Evolutionary conservation across 2,113 vertebrate species (phyloP), one percentile per base, ranked within the genome.

Genomic region (Sander vitreus): DNA sequence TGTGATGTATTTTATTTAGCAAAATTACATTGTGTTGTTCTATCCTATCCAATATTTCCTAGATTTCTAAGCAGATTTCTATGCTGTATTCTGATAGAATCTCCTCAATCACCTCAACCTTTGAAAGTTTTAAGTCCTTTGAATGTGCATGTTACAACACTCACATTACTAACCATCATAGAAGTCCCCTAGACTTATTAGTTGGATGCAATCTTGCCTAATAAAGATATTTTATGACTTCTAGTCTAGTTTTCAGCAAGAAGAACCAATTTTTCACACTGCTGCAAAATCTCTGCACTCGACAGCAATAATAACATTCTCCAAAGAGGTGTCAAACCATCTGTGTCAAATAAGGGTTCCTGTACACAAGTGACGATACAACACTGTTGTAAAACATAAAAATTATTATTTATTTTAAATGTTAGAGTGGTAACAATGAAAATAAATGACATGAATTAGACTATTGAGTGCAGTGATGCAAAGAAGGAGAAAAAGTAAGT

Each of bases 391-490:
- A 59, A 80, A 83, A 81, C 81, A 73, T 78, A 70, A 78, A 84
- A 76, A 83, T 77, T 15, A 45, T 53, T 30, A 10, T 82, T 76
- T 81, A 83, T 86, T 88, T 83, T 1, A 48, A 63, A 73, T 72
- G 7, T 70, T n/a, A 50, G 10, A 53, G 39, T 33, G 47, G 47
- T 60, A 45, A 64, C 45, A 76, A 50, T 76, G 19, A 73, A 84
- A 84, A 85, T 76, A 62, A 81, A 70, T 73, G 48, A 63, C 53
- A 75, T 59, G 59, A 51, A 18, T 84, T 51, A 62, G 3, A 84
- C 33, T 64, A 60, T 23, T 62, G 33, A 70, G 76, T 72, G 76
- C 43, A 59, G 59, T 51, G 36, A 84, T 82, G 71, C 47, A 77
- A 82, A 74, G 27, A 69, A 11, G 23, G 2, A 55, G 10, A 69